phyloP scores from a whole-genome alignment of 2,113 vertebrate genomes.

The Thomomys bottae region DNA sequence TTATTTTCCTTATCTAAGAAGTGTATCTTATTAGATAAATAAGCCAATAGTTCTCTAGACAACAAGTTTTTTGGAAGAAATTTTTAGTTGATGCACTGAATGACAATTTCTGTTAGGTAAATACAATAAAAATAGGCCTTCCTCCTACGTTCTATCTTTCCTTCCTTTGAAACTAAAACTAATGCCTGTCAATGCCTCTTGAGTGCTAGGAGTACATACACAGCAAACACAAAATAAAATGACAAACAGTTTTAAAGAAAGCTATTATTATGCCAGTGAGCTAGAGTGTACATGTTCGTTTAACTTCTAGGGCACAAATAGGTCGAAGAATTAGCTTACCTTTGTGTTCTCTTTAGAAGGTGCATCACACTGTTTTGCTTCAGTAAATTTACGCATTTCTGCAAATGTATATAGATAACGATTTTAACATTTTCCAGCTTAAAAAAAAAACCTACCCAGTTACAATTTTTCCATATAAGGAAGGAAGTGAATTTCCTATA shows the following conservation, averaged over 20 bases:
- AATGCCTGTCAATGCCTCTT: background rate
- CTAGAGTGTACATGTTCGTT: background rate
- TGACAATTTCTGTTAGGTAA: conserved; percentile 17
- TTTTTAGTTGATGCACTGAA: background rate
- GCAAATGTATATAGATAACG: conserved; percentile 54
- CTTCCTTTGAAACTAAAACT: background rate
- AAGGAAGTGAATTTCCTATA: conserved; percentile 39
- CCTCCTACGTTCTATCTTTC: background rate
- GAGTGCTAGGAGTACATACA: no score
- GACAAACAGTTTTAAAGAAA: conserved; percentile 17
- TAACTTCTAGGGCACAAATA: conserved; percentile 33
- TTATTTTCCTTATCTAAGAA: background rate
- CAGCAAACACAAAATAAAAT: no score
- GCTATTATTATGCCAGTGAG: background rate
- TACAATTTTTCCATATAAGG: conserved; percentile 41
- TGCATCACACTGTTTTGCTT: conserved; percentile 62
- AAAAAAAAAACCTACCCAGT: conserved; percentile 15
- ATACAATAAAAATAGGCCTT: background rate
- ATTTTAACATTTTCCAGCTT: conserved; percentile 53
- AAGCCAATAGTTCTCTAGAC: background rate
- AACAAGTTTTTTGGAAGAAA: background rate
- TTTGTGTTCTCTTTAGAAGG: conserved; percentile 72
- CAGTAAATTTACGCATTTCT: conserved; percentile 79
- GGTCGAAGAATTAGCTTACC: conserved; percentile 78
- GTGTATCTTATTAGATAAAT: conserved; percentile 35